Evolutionary conservation across 1,140 invertebrate species (phyloP).

Genomic region (Drosophila equinoxialis): DNA sequence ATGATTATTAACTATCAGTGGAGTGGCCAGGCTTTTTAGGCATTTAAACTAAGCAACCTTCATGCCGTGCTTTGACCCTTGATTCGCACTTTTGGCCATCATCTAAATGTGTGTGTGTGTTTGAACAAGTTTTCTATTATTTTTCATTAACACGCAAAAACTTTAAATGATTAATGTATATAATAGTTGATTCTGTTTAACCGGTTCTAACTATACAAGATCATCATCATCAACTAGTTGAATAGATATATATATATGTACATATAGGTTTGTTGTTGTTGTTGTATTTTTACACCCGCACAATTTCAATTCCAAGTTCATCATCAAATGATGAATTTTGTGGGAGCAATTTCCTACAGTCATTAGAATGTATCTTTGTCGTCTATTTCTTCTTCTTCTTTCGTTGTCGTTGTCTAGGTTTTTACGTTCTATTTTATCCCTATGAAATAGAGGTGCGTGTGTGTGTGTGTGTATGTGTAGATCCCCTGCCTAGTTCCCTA

Average conservation of each 20-base stretch:
- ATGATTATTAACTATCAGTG: conserved; percentile 22
- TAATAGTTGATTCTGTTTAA: conserved; percentile 25
- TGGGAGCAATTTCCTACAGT: conserved; percentile 25
- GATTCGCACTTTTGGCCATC: conserved; percentile 37
- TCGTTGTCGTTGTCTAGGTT: conserved; percentile 4
- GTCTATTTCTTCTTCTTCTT: not conserved
- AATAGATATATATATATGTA: not conserved
- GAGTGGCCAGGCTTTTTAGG: conserved; percentile 21
- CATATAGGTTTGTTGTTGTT: conserved; percentile 8
- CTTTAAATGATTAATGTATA: conserved; percentile 61
- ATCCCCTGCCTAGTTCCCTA: conserved; percentile 21
- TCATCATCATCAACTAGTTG: conserved; percentile 36
- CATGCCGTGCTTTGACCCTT: conserved; percentile 71
- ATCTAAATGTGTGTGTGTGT: conserved; percentile 23
- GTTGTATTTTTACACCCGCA: conserved; percentile 51
- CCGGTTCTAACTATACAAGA: conserved; percentile 60
- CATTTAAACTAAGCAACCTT: conserved; percentile 42
- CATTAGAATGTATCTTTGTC: conserved; percentile 28
- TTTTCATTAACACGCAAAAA: conserved; percentile 26
- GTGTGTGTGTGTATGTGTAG: conserved; percentile 1
- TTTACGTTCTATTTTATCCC: conserved; percentile 13
- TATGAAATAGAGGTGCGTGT: not conserved
- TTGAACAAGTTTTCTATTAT: conserved; percentile 63
- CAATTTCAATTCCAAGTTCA: conserved; percentile 14
- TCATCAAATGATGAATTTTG: not conserved